phyloP scores from a whole-genome alignment of 37 sponge, comb jelly and placozoan genomes.

The Hexactinellida sp. region DNA sequence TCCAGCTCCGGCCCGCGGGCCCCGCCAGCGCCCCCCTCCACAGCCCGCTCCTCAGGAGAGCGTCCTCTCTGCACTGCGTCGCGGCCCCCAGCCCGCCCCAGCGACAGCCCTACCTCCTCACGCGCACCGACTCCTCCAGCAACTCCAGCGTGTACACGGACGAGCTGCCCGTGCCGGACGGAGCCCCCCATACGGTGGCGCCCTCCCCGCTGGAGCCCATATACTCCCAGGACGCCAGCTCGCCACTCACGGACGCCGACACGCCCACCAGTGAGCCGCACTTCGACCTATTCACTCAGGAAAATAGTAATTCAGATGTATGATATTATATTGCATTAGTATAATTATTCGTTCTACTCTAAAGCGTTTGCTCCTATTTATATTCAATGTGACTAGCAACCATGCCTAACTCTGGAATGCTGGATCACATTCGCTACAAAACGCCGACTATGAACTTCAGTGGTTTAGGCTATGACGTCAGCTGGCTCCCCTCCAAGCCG shows the following conservation, averaged over 20 bases:
- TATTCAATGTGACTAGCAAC: neutral
- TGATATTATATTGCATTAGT: neutral
- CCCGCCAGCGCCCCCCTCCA: neutral
- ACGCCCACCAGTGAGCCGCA: neutral
- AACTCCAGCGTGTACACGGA: neutral
- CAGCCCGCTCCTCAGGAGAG: neutral
- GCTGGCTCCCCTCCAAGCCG: neutral
- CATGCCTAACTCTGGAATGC: slow-evolving; percentile 10
- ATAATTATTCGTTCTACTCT: neutral
- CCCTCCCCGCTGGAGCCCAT: neutral
- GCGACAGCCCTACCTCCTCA: neutral
- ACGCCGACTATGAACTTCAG: neutral
- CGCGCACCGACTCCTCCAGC: slow-evolving; percentile 1
- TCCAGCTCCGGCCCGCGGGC: slow-evolving; percentile 17
- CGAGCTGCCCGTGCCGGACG: neutral
- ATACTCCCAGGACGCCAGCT: neutral
- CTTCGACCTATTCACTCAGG: neutral
- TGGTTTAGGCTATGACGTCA: neutral
- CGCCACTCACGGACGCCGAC: neutral
- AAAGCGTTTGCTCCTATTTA: neutral
- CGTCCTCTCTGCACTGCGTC: neutral
- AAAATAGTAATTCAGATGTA: neutral
- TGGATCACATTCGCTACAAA: neutral
- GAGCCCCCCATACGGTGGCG: neutral
- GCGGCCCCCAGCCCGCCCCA: neutral